Evolutionary conservation across 1,140 invertebrate species (phyloP).

Genomic region (Aphelinus certus): DNA sequence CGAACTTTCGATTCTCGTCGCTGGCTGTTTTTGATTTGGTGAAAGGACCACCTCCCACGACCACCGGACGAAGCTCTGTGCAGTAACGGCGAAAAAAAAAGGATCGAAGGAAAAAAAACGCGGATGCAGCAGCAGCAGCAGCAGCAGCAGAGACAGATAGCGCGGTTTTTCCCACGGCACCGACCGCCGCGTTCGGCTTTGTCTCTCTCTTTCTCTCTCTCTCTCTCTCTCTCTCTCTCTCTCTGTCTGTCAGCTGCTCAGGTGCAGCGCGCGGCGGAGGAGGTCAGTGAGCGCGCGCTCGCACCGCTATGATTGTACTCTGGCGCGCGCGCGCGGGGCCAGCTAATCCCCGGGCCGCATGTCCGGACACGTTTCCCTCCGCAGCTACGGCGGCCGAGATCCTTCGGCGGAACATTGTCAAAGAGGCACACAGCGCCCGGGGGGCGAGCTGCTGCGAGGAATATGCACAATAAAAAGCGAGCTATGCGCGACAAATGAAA

Average conservation of each 20-base stretch:
- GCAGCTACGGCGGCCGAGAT: background rate
- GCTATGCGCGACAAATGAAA: conserved; percentile 53
- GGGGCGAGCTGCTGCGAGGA: background rate
- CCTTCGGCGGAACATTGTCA: no score
- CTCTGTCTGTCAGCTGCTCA: background rate
- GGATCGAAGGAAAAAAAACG: no score
- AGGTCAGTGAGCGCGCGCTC: background rate
- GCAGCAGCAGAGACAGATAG: no score
- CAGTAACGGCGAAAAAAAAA: no score
- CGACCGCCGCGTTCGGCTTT: background rate
- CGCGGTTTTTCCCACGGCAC: no score
- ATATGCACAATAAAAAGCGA: background rate
- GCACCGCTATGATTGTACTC: no score
- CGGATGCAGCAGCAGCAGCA: no score
- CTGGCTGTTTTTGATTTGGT: no score
- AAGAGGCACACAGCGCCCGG: no score
- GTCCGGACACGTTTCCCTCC: conserved; percentile 26
- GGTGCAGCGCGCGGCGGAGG: background rate
- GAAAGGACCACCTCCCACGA: no score
- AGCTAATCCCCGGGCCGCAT: conserved; percentile 30
- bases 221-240: conserved; percentile 1
- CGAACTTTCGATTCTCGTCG: no score
- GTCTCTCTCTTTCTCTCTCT: conserved; percentile 3
- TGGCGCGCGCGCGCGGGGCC: background rate
- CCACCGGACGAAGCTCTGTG: no score